Base-by-base conservation (phyloP, 2,113 vertebrate genomes). In the Phylloscopus trochilus region DNA sequence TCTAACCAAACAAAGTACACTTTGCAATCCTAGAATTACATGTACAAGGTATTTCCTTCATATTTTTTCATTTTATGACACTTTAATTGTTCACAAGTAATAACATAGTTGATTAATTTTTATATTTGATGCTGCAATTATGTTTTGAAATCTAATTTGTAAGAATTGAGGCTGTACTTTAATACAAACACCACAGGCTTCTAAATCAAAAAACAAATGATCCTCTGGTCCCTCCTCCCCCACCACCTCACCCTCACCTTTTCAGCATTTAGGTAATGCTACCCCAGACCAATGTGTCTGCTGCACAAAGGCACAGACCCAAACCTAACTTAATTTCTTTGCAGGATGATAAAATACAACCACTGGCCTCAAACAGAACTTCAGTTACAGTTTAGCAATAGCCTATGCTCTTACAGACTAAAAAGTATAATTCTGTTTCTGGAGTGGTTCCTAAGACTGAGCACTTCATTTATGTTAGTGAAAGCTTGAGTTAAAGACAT, bases 31-130 rank as follows among this genome's bases (percentile, higher is more conserved):
- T 58, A 80, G 62, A 28, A 77, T 60, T 95, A 73, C 87, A 63
- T 21, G 47, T 80, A 47, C 35, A 44, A 62, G 44, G 0, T 62
- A 89, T 84, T 90, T 87, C 47, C 53, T 72, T 91, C 60, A 46
- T 60, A 72, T 78, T 92, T 92, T 93, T 91, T 60, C 59, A 69
- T 74, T 93, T 81, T 85, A 93, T 53, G n/a, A 77, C 16, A 41
- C 76, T 93, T 88, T 94, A 96, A 95, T 95, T 96, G 78, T 83
- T 94, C 81, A 85, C 64, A 78, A 95, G 92, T 78, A 94, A 95
- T 96, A 97, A 93, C 68, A 93, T 7, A 83, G 80, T 47, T 95
- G 89, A 95, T 96, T 97, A 92, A 83, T 95, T 95, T 94, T 90
- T 87, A 63, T 68, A 92, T 83, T 75, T 89, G 90, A 97, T 33